Conservation (phyloP, 2,888 invertebrate genomes). For the Pseudanteris insignis region DNA sequence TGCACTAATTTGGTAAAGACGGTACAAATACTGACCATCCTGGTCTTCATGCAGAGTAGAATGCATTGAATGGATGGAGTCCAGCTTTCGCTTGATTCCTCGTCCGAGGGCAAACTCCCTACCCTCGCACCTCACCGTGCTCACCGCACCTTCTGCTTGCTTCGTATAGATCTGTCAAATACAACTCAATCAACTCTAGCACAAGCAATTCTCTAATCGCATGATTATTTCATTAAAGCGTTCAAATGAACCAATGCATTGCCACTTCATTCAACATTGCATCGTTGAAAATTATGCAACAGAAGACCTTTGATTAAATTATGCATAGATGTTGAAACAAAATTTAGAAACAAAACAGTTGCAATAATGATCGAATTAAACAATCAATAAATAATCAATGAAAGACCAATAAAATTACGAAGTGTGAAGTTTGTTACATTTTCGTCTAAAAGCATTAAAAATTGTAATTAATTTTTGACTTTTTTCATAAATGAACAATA, state of each 20-base stretch:
- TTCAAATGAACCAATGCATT: constrained; percentile 17
- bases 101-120: constrained; percentile 62
- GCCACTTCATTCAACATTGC: constrained; percentile 26
- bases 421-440: too few relatives aligned
- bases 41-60: constrained; percentile 67
- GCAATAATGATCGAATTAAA: too few relatives aligned
- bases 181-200: constrained; percentile 66
- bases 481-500: too few relatives aligned
- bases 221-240: constrained; percentile 51
- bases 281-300: constrained; percentile 3
- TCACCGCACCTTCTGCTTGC: constrained; percentile 66
- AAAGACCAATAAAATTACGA: too few relatives aligned
- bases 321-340: too few relatives aligned
- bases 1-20: constrained; percentile 49
- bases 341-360: too few relatives aligned
- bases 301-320: too few relatives aligned
- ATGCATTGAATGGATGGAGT: constrained; percentile 67
- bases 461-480: too few relatives aligned
- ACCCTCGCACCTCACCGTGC: constrained; percentile 65
- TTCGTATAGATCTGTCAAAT: constrained; percentile 67
- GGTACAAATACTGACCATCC: constrained; percentile 66
- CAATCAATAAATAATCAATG: too few relatives aligned
- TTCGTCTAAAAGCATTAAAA: too few relatives aligned
- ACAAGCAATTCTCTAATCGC: constrained; percentile 61
- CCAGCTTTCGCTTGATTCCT: constrained; percentile 67